Conservation (phyloP, 2,797 vertebrate genomes). For the Anguilla marmorata region DNA sequence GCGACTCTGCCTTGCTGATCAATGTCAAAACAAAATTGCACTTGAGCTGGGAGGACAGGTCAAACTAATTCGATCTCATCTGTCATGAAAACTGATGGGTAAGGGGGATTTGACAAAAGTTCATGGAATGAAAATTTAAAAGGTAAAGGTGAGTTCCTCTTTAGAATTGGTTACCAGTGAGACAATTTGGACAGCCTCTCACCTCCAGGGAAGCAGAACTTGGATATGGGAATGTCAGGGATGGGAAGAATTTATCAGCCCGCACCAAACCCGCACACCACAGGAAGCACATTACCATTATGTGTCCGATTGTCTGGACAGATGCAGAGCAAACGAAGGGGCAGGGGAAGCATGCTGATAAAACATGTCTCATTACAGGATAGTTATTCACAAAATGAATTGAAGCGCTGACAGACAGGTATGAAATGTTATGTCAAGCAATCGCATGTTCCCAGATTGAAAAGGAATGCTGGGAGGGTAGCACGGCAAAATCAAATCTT, state of each 20-base stretch:
- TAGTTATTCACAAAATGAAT: not conserved
- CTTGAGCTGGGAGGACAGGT: slow-evolving; percentile 61
- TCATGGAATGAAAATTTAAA: slow-evolving; percentile 54
- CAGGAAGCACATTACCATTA: not conserved
- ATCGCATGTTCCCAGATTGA: not conserved
- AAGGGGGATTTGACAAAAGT: slow-evolving; percentile 51
- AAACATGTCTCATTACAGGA: not conserved
- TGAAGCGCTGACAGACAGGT: slow-evolving; percentile 15
- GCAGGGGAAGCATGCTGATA: not conserved
- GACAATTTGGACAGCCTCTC: slow-evolving; percentile 45
- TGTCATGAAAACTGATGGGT: slow-evolving; percentile 65
- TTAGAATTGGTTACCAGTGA: slow-evolving; percentile 54
- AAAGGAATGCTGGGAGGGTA: not conserved
- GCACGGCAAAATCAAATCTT: not conserved
- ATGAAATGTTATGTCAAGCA: slow-evolving; percentile 7
- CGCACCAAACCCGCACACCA: not conserved
- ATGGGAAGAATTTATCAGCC: slow-evolving; percentile 29
- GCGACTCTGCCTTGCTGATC: slow-evolving; percentile 56
- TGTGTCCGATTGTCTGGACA: not conserved
- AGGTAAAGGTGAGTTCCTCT: slow-evolving; percentile 47
- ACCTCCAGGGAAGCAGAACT: slow-evolving; percentile 30
- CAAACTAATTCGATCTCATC: slow-evolving; percentile 69
- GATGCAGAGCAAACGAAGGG: not conserved
- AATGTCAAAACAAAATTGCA: slow-evolving; percentile 68
- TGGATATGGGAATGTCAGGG: slow-evolving; percentile 32